Percentiles rank a stretch among this genome's conserved stretches.
Evolutionary conservation across 2,113 vertebrate species (phyloP).

Genomic region (Prochilodus magdalenae): DNA sequence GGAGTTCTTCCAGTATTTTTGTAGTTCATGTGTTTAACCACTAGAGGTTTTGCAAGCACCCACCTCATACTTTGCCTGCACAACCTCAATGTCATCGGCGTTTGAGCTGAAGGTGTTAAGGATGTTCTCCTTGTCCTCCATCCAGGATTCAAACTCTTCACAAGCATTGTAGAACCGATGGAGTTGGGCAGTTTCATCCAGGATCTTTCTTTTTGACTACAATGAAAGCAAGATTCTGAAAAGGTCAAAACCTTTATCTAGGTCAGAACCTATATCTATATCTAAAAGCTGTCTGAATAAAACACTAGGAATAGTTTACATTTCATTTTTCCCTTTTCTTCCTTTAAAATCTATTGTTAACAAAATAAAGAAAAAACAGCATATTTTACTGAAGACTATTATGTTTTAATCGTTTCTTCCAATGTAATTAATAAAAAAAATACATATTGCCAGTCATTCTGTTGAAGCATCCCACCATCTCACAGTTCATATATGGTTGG

Average conservation of each 20-base stretch:
- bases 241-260: not conserved
- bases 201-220: conserved; percentile 72
- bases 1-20: too few relatives aligned
- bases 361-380: too few relatives aligned
- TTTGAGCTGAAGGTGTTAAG: conserved; percentile 78
- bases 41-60: not conserved
- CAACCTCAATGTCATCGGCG: conserved; percentile 73
- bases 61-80: conserved; percentile 87
- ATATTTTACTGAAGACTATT: too few relatives aligned
- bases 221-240: conserved; percentile 2
- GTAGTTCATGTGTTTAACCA: too few relatives aligned
- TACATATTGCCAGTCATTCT: too few relatives aligned
- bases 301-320: not conserved
- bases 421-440: too few relatives aligned
- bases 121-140: conserved; percentile 84
- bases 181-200: conserved; percentile 83
- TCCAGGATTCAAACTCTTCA: conserved; percentile 87
- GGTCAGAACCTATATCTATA: too few relatives aligned
- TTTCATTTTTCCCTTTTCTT: too few relatives aligned
- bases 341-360: too few relatives aligned
- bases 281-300: not conserved
- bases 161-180: conserved; percentile 84
- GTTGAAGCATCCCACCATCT: too few relatives aligned
- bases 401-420: too few relatives aligned
- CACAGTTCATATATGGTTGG: too few relatives aligned